Evolutionary conservation across 2,888 invertebrate species (phyloP).

Genomic region (Sarcophaga rosellei): DNA sequence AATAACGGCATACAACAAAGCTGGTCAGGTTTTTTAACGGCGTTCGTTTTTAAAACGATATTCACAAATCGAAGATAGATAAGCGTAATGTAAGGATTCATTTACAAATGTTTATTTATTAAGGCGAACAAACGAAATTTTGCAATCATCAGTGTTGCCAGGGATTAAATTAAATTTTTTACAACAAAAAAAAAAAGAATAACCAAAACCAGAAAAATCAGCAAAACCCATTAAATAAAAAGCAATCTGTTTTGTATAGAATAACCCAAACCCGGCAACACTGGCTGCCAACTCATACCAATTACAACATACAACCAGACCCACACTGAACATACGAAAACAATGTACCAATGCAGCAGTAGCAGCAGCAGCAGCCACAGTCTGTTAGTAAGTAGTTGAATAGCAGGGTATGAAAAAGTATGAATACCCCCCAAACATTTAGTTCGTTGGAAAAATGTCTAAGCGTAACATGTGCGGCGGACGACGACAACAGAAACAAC

Average conservation of each 20-base stretch:
- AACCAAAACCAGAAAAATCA: too few species aligned
- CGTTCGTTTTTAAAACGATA: not conserved
- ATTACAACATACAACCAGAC: not conserved
- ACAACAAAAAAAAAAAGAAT: too few species aligned
- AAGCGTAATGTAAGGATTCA: too few species aligned
- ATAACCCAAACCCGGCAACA: too few species aligned
- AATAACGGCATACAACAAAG: not conserved
- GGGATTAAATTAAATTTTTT: too few species aligned
- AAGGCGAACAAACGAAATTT: too few species aligned
- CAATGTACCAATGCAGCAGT: not conserved
- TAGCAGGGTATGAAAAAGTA: slow-evolving; percentile 24
- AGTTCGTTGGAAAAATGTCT: slow-evolving; percentile 66
- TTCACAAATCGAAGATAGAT: too few species aligned
- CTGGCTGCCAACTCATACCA: too few species aligned
- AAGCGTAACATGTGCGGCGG: slow-evolving; percentile 60
- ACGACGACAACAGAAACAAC: slow-evolving; percentile 15
- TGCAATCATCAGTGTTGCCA: too few species aligned
- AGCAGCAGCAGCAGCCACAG: not conserved
- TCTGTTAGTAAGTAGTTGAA: not conserved
- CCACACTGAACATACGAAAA: slow-evolving; percentile 44
- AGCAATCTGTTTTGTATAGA: too few species aligned
- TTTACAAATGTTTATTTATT: too few species aligned
- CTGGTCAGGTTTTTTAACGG: not conserved
- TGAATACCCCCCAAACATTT: slow-evolving; percentile 58
- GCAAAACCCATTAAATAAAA: too few species aligned